These are phyloP conservation scores for Arctopsyche grandis DNA, from an alignment of 1,140 invertebrate species.

Conservation along the genomic window DNA sequence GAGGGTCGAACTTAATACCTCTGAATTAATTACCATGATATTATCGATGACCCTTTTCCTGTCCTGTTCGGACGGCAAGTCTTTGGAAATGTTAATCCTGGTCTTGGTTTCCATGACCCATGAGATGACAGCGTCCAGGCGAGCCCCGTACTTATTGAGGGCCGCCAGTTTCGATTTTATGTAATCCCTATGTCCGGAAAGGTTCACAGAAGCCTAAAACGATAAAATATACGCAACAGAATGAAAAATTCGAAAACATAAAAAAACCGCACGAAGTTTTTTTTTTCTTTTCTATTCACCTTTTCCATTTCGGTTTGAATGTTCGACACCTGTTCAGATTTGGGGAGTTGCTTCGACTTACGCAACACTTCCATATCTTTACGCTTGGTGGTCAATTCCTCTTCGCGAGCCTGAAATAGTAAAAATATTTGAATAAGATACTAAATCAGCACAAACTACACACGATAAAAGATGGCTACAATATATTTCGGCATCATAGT, in stretches of 20 bases:
- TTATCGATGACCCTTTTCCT: constrained; percentile 68
- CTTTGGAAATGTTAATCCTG: constrained; percentile 64
- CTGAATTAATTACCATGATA: constrained; percentile 66
- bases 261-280: background rate
- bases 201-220: constrained; percentile 61
- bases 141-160: constrained; percentile 69
- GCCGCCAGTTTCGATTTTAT: constrained; percentile 70
- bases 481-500: too few species aligned
- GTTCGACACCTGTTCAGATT: constrained; percentile 61
- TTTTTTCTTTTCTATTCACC: too few species aligned
- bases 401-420: constrained; percentile 70
- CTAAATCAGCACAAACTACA: too few species aligned
- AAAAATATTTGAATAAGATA: constrained; percentile 19
- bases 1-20: background rate
- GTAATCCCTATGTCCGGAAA: constrained; percentile 69
- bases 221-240: constrained; percentile 11
- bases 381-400: constrained; percentile 70
- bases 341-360: constrained; percentile 61
- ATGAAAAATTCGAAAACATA: constrained; percentile 28
- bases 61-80: constrained; percentile 63
- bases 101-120: constrained; percentile 69
- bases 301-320: constrained; percentile 66
- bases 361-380: constrained; percentile 68
- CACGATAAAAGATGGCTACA: too few species aligned
- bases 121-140: constrained; percentile 67